Base-by-base conservation (phyloP, 2,888 invertebrate species). In the Amphiduros pacificus region DNA sequence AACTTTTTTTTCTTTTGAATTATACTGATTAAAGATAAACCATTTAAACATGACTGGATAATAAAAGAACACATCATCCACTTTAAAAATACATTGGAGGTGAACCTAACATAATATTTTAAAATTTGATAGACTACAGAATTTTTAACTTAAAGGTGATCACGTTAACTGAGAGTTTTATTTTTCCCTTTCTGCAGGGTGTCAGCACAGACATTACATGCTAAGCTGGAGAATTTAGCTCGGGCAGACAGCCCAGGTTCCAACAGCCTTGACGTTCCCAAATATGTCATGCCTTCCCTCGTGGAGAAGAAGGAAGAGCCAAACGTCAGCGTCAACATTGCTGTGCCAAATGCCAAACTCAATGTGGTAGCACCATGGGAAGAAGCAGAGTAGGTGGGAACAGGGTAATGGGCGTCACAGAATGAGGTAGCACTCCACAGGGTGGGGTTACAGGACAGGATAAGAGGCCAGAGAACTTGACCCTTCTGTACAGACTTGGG, bases 121-220 rank as follows among this genome's bases (percentile, higher is more conserved):
- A 22, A 20, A 27, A 26, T 55, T 55, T 27, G 27, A 55, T 55
- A 27, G 41, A n/a, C 41, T 20, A 41, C 41, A 55, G 55, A 41
- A 14, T 22, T n/a, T 48, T 6, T n/a, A 48, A 14, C 6, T 17
- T 48, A 6, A 14, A 48, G 6, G 14, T 14, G 11, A 6, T 48
- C 14, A 14, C 11, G n/a, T 20, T 17, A 9, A 9, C 48, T 48
- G 48, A n/a, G 17, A 9, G n/a, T 14, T 17, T 51, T 51, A 4
- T 51, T 27, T 9, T 22, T 24, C 3, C 4, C 14, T 26, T 14
- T 14, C 26, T 17, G 4, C 56, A 58, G 58, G 31, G 31, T 58
- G 26, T 58, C 58, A 2, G 48, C 48, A 32, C 27, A 51, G 85
- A 90, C 92, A 40, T 71, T 74, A 48, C 73, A 74, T 59, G 74